phyloP scores from a whole-genome alignment of 2,113 vertebrate genomes.

The Malurus cyaneus region DNA sequence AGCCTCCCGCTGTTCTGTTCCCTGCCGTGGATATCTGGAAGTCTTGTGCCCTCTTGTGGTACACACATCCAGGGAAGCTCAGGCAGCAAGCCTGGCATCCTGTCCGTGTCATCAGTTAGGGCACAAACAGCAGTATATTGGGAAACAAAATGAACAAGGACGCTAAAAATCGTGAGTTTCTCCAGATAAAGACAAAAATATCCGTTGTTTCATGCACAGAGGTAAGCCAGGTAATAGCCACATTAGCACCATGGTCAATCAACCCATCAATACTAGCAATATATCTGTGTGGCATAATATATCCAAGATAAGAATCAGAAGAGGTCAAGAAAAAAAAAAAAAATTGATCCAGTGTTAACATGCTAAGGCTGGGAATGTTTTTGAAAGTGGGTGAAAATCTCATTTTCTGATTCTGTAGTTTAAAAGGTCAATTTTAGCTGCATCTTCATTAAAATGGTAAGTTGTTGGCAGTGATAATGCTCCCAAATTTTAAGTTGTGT shows the following conservation, averaged over 20 bases:
- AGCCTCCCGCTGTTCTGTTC: fast-evolving
- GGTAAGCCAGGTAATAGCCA: neutral
- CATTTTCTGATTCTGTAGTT: neutral
- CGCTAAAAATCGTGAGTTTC: neutral
- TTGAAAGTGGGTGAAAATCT: neutral
- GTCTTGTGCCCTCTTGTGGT: constrained; percentile 58
- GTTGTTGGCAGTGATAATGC: neutral
- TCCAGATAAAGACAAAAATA: neutral
- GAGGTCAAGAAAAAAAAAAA: neutral
- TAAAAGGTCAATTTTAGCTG: neutral
- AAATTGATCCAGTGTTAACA: neutral
- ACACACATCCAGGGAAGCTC: neutral
- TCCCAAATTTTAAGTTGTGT: neutral
- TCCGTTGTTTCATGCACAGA: neutral
- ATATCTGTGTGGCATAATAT: neutral
- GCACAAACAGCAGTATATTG: fast-evolving
- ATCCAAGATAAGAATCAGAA: neutral
- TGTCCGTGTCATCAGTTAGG: neutral
- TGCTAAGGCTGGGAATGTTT: neutral
- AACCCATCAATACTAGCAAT: neutral
- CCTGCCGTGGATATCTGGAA: neutral
- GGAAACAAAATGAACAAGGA: neutral
- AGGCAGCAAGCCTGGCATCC: neutral
- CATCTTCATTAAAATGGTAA: neutral
- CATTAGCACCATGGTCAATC: neutral